These are phyloP conservation scores for Xestoiulus laeticollis DNA, from an alignment of 2,888 invertebrate species.

Conservation along the genomic window DNA sequence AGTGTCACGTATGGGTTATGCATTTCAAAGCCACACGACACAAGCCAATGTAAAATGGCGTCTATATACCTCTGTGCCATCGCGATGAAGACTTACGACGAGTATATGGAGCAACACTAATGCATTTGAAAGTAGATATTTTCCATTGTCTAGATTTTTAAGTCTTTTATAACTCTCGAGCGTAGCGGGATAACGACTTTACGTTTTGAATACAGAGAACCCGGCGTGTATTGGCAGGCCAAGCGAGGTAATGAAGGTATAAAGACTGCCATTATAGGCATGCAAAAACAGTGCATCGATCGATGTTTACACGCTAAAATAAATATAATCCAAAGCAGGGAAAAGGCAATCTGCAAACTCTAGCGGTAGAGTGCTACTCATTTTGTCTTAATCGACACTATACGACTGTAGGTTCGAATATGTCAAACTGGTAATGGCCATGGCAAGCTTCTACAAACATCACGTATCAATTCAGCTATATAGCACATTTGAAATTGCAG, in stretches of 20 bases:
- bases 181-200: slow-evolving; percentile 40
- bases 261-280: neutral
- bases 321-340: slow-evolving; percentile 19
- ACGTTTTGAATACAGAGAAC: slow-evolving; percentile 39
- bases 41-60: neutral
- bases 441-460: neutral
- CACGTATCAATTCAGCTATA: neutral
- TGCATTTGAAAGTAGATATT: slow-evolving; percentile 30
- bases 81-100: slow-evolving; percentile 20
- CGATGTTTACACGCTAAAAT: slow-evolving; percentile 31
- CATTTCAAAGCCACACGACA: neutral
- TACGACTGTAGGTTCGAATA: neutral
- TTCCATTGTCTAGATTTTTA: slow-evolving; percentile 37
- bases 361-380: neutral
- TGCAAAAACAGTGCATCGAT: slow-evolving; percentile 35
- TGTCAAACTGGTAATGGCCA: neutral
- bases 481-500: neutral
- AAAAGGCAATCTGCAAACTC: slow-evolving; percentile 8
- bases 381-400: slow-evolving; percentile 23
- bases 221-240: slow-evolving; percentile 36
- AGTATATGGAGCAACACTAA: slow-evolving; percentile 40
- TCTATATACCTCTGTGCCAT: neutral
- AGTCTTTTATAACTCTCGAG: slow-evolving; percentile 31
- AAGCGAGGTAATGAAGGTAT: slow-evolving; percentile 39
- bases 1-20: slow-evolving; percentile 17